Evolutionary conservation across 30 jellyfish, hydroid and myxozoan species (phyloP).

Genomic region (Nemopilema nomurai): DNA sequence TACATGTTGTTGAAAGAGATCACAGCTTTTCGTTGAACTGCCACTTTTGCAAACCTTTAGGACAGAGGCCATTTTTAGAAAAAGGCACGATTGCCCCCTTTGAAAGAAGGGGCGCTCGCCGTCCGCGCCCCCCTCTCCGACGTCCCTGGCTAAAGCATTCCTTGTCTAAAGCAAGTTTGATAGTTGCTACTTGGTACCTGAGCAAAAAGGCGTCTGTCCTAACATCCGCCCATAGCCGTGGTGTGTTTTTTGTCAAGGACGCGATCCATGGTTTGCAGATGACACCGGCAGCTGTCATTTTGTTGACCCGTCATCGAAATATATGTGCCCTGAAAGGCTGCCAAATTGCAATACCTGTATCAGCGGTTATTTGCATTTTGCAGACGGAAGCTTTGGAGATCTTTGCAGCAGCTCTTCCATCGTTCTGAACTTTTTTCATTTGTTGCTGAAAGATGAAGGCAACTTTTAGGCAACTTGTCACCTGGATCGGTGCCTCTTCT

Average conservation of each 20-base stretch:
- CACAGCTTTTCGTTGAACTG: too few species aligned
- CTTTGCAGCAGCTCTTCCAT: neutral
- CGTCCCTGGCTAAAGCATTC: too few species aligned
- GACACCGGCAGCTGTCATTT: neutral
- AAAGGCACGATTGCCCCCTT: too few species aligned
- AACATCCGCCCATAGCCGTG: neutral
- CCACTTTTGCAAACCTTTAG: too few species aligned
- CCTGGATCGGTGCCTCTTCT: conserved; percentile 33
- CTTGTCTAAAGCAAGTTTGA: too few species aligned
- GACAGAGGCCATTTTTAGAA: too few species aligned
- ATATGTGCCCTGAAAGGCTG: neutral
- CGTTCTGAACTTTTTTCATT: neutral
- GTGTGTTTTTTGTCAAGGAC: neutral
- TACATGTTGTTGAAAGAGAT: too few species aligned
- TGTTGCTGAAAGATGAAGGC: conserved; percentile 17
- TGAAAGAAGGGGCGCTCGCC: too few species aligned
- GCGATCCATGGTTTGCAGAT: neutral
- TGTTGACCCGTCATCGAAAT: neutral
- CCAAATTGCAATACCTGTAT: neutral
- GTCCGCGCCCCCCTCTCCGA: too few species aligned
- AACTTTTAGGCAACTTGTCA: conserved; percentile 17
- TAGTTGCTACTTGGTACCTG: too few species aligned
- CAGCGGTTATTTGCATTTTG: neutral
- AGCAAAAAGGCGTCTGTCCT: too few species aligned
- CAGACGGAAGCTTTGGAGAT: conserved; percentile 23